Conservation (phyloP, 30 jellyfish, hydroid and myxozoan genomes). For the Catostylus mosaicus region DNA sequence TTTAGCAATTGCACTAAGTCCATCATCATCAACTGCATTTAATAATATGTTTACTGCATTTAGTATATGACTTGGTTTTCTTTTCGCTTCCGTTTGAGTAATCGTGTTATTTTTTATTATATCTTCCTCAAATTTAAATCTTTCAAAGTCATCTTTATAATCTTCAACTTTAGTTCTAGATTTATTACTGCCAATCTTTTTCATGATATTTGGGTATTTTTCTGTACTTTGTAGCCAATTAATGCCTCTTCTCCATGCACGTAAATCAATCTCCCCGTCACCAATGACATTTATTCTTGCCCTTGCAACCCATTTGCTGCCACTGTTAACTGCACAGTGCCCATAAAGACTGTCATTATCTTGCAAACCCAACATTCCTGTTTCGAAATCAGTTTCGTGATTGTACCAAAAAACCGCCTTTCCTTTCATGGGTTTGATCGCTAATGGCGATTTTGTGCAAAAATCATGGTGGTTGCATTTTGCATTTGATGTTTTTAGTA, state of each 20-base stretch:
- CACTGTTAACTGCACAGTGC: conserved; percentile 89
- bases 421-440: conserved; percentile 87
- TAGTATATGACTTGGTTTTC: conserved; percentile 75
- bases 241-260: conserved; percentile 99
- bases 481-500: conserved; percentile 56
- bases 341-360: conserved; percentile 86
- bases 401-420: conserved; percentile 96
- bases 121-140: conserved; percentile 44
- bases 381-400: conserved; percentile 66
- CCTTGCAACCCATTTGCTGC: conserved; percentile 92
- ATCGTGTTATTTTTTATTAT: conserved; percentile 57
- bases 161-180: conserved; percentile 57
- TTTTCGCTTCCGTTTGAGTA: conserved; percentile 38
- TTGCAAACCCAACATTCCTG: conserved; percentile 90
- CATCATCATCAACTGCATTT: conserved; percentile 70
- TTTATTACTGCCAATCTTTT: conserved; percentile 70
- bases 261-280: conserved; percentile 85
- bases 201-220: conserved; percentile 40
- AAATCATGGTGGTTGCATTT: conserved; percentile 66
- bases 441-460: conserved; percentile 80
- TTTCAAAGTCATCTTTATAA: conserved; percentile 76
- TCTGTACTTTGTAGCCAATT: conserved; percentile 72
- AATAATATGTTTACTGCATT: conserved; percentile 82
- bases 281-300: conserved; percentile 94
- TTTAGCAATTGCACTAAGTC: conserved; percentile 68